Base-by-base conservation (phyloP, 2,888 invertebrate genomes). In the Phalera bucephala region DNA sequence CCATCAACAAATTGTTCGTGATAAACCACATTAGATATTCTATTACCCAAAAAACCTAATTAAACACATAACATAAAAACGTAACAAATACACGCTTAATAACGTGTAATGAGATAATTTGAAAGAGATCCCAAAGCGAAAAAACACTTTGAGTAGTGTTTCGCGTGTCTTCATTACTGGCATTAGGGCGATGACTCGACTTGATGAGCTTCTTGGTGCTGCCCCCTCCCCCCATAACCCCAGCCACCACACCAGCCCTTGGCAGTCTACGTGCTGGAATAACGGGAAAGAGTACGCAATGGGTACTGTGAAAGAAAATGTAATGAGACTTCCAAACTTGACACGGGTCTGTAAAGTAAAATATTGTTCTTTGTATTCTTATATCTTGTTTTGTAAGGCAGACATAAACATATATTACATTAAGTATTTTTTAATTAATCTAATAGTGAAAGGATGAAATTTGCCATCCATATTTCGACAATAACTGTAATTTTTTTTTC, bases 141-240 rank as follows among this genome's bases (percentile, higher is more conserved):
- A 51, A 42, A 40, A 36, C 20, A 33, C 32, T 42, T n/a, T n/a
- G n/a, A n/a, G n/a, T n/a, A n/a, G n/a, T n/a, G n/a, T n/a, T n/a
- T n/a, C n/a, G n/a, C n/a, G 52, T 57, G 51, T 63, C 64, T 65
- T 64, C 61, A 70, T 70, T 70, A 66, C 31, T 41, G 33, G 56
- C 60, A 68, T 70, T 68, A 67, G 55, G 62, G 58, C 58, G 56
- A 71, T 70, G 70, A 70, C 62, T 67, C 57, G 60, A 52, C 71
- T 69, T 67, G 66, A 70, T 71, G 66, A 71, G 62, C 51, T 36
- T 36, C 47, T 54, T 54, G 58, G 50, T 52, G 25, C 33, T 36
- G 12, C 28, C 36, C 26, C 22, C 34, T 11, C 28, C 14, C 11
- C 25, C 31, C 9, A 15, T 29, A 21, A 21, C 23, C 39, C 29